Conservation (phyloP, 2,888 invertebrate genomes). For the Tiliacea citrago region DNA sequence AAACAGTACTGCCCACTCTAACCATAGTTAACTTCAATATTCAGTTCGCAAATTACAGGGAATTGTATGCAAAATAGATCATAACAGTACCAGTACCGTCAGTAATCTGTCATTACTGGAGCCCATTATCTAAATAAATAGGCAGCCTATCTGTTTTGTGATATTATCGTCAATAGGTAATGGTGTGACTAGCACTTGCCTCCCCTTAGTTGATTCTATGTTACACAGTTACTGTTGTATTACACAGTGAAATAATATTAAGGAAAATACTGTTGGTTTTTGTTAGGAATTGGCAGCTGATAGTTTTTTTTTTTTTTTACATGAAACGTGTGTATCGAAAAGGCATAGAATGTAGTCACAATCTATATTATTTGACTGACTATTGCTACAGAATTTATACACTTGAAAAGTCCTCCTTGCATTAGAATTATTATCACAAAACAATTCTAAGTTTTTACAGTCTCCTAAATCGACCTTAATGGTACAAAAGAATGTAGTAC, state of each 20-base stretch:
- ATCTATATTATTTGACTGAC: not conserved
- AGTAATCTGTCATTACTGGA: constrained; percentile 51
- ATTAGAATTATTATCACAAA: no score
- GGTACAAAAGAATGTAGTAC: no score
- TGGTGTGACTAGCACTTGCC: constrained; percentile 23
- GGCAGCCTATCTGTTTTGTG: constrained; percentile 30
- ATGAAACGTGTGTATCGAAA: not conserved
- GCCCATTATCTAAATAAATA: constrained; percentile 47
- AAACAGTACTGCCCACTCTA: not conserved
- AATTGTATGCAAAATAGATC: constrained; percentile 52
- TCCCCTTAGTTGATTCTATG: not conserved
- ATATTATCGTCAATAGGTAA: constrained; percentile 26
- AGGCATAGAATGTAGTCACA: not conserved
- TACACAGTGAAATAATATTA: not conserved
- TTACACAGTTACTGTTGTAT: no score
- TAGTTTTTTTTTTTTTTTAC: not conserved
- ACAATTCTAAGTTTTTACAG: no score
- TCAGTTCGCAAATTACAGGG: constrained; percentile 47
- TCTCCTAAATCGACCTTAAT: no score
- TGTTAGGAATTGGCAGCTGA: not conserved
- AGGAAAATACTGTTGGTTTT: not conserved
- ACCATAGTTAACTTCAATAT: constrained; percentile 8
- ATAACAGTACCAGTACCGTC: constrained; percentile 37
- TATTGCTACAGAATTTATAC: not conserved
- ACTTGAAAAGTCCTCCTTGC: no score